Percentiles rank a stretch among this genome's conserved stretches.
These are phyloP conservation scores for Periophthalmus magnuspinnatus DNA, from an alignment of 2,797 vertebrate genomes.

Conservation along the genomic window DNA sequence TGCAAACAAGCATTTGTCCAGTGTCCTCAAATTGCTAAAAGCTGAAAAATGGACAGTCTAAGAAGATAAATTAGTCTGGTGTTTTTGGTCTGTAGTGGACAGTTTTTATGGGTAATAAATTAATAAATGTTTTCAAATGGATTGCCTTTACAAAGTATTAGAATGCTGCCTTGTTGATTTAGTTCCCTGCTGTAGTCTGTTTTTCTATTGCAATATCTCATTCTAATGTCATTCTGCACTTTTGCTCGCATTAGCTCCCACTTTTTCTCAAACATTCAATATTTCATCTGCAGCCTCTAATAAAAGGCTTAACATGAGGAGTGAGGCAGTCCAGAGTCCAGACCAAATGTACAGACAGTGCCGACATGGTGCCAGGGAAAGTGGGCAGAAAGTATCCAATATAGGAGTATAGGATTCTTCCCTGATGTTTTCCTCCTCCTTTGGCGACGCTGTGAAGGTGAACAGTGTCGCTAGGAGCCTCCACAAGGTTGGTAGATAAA, in stretches of 20 bases:
- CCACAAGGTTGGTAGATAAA: conserved; percentile 57
- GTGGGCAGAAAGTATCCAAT: conserved; percentile 2
- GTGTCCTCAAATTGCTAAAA: too few species aligned
- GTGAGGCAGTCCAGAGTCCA: background rate
- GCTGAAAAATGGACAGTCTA: too few species aligned
- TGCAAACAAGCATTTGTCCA: too few species aligned
- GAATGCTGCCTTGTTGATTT: background rate
- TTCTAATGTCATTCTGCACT: background rate
- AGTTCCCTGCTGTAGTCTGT: background rate
- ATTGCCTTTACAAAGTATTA: background rate
- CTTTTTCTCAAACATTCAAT: conserved; percentile 4
- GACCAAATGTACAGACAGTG: background rate
- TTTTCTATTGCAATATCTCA: conserved; percentile 1
- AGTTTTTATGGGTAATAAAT: background rate
- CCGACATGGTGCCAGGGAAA: background rate
- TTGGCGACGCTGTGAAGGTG: conserved; percentile 28
- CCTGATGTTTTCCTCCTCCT: conserved; percentile 2
- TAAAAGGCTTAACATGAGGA: conserved; percentile 6
- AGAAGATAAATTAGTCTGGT: too few species aligned
- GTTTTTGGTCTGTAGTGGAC: background rate
- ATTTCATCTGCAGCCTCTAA: conserved; percentile 6
- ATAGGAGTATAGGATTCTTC: conserved; percentile 13
- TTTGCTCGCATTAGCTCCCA: conserved; percentile 2
- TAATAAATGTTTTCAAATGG: background rate
- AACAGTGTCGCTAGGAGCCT: conserved; percentile 29